Percentiles rank a stretch among this genome's conserved stretches.
phyloP scores from a whole-genome alignment of 2,888 invertebrate species.

The Yponomeuta evonymella region DNA sequence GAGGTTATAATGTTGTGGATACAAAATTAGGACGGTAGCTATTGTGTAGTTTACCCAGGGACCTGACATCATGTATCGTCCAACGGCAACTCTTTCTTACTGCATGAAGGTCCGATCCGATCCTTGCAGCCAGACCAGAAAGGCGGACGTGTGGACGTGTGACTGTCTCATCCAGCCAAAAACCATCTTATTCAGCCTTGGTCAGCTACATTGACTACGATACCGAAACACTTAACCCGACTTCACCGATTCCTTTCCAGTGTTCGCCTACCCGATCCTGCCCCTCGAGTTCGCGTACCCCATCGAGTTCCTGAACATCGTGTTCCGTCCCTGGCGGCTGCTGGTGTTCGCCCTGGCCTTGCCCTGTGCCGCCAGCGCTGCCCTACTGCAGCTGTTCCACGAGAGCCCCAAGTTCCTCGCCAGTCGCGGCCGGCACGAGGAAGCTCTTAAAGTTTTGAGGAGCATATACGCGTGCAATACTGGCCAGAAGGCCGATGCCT shows the following conservation, averaged over 20 bases:
- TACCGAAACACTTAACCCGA: not conserved
- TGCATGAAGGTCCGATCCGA: no score
- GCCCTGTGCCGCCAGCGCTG: constrained; percentile 78
- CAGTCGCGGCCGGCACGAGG: constrained; percentile 72
- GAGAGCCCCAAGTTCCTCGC: constrained; percentile 88
- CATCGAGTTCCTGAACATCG: constrained; percentile 66
- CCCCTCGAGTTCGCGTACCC: constrained; percentile 71
- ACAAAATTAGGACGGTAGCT: no score
- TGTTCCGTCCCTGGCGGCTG: constrained; percentile 85
- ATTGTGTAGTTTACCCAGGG: no score
- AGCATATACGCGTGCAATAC: constrained; percentile 58
- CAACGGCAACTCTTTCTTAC: no score
- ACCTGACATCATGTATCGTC: no score
- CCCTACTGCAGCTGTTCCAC: constrained; percentile 77
- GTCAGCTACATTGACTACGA: not conserved
- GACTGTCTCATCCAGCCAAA: no score
- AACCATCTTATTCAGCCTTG: no score
- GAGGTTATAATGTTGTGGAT: no score
- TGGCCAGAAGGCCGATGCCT: constrained; percentile 48
- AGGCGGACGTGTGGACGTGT: no score
- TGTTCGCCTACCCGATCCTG: constrained; percentile 81
- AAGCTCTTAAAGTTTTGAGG: constrained; percentile 71
- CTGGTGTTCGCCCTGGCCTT: constrained; percentile 80
- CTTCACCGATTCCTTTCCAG: constrained; percentile 45
- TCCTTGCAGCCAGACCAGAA: no score